phyloP scores from a whole-genome alignment of 2,888 invertebrate species.

The Limenitis camilla region DNA sequence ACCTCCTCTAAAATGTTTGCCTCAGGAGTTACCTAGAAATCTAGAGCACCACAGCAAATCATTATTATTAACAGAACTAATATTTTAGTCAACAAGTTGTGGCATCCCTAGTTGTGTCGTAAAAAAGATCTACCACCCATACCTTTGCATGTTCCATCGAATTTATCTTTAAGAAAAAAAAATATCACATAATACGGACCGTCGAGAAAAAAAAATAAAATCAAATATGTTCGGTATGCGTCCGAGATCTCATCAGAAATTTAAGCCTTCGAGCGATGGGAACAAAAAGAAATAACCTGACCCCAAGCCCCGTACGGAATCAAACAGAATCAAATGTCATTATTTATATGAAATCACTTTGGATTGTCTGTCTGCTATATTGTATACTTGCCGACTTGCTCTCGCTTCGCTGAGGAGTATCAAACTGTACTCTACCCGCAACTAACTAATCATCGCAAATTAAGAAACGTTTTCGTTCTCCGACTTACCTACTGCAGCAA shows the following conservation, averaged over 20 bases:
- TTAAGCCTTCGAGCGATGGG: constrained; percentile 63
- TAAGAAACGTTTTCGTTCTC: too few relatives aligned
- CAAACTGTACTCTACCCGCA: too few relatives aligned
- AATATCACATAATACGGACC: constrained; percentile 30
- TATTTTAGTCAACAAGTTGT: background rate
- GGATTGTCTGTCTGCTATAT: constrained; percentile 8
- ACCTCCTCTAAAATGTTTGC: too few relatives aligned
- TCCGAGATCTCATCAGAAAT: constrained; percentile 69
- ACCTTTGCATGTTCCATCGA: constrained; percentile 34
- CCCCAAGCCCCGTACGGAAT: constrained; percentile 59
- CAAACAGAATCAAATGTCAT: constrained; percentile 69
- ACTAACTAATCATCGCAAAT: too few relatives aligned
- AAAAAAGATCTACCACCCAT: constrained; percentile 25
- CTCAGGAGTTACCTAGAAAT: too few relatives aligned
- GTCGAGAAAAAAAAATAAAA: constrained; percentile 45
- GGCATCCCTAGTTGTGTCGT: constrained; percentile 11
- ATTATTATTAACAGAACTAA: too few relatives aligned
- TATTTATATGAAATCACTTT: constrained; percentile 42
- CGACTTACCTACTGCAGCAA: too few relatives aligned
- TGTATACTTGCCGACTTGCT: background rate
- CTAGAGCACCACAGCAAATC: too few relatives aligned
- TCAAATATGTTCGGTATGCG: constrained; percentile 72
- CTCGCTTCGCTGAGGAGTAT: too few relatives aligned
- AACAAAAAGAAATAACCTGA: constrained; percentile 47
- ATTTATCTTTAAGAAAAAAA: constrained; percentile 57